Conservation (phyloP, 2,113 vertebrate species). For the Chunga burmeisteri region DNA sequence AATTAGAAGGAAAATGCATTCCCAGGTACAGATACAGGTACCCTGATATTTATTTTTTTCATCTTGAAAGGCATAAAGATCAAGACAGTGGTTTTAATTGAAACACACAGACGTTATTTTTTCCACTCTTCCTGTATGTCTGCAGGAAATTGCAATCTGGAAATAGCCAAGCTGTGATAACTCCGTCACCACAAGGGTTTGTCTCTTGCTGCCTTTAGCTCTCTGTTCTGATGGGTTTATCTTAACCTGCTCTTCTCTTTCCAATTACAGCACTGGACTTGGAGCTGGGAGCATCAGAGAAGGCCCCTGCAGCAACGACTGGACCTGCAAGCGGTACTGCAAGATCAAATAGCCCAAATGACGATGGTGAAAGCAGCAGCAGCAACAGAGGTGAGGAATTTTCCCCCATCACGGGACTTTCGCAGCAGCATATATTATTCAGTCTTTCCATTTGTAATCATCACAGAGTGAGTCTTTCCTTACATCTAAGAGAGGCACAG, state of each 20-base stretch:
- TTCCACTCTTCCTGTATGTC: background rate
- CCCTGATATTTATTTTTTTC: background rate
- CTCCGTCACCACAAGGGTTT: fast-evolving
- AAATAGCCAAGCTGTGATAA: background rate
- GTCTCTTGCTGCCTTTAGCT: background rate
- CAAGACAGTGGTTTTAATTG: background rate
- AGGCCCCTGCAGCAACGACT: fast-evolving
- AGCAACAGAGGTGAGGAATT: background rate
- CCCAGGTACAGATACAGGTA: background rate
- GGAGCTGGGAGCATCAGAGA: background rate
- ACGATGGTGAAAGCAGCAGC: background rate
- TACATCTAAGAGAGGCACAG: background rate
- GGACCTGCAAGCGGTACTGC: fast-evolving
- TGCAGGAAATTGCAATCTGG: background rate
- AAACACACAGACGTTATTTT: background rate
- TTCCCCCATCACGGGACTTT: background rate
- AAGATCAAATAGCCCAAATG: background rate
- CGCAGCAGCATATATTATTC: background rate
- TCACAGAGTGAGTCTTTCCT: background rate
- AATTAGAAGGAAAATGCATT: background rate
- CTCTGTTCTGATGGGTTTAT: background rate
- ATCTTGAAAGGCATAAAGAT: background rate
- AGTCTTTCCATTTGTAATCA: constrained; percentile 6
- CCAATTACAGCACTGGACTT: fast-evolving
- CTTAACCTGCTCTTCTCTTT: background rate